Evolutionary conservation across 1,140 invertebrate genomes (phyloP).

Genomic region (Micrasema longulum): DNA sequence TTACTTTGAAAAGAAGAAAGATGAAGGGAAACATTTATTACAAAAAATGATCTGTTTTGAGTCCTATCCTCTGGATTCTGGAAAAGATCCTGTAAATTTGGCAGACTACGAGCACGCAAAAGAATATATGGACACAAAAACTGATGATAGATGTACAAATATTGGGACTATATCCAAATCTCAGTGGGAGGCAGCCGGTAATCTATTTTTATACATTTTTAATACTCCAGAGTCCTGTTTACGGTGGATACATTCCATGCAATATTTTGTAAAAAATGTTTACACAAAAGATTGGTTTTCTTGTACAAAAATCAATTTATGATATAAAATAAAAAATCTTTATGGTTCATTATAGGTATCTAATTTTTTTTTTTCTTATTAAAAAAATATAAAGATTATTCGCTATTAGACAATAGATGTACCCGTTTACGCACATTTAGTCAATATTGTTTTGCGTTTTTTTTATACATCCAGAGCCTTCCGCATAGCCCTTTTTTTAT

Average conservation of each 20-base stretch:
- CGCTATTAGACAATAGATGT: too few relatives aligned
- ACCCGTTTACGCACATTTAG: too few relatives aligned
- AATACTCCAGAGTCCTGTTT: too few relatives aligned
- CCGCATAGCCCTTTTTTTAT: too few relatives aligned
- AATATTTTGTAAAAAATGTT: neutral
- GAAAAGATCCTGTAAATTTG: neutral
- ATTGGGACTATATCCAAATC: constrained; percentile 87
- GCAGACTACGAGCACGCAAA: constrained; percentile 80
- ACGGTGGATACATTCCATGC: neutral
- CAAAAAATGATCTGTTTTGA: constrained; percentile 82
- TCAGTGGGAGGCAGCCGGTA: constrained; percentile 95
- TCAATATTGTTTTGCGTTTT: too few relatives aligned
- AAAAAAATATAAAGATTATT: too few relatives aligned
- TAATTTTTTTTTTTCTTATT: too few relatives aligned
- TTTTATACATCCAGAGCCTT: too few relatives aligned
- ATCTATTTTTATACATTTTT: constrained; percentile 57
- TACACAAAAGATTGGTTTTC: neutral
- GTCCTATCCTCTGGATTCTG: constrained; percentile 72
- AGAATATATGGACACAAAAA: constrained; percentile 60
- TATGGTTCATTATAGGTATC: too few relatives aligned
- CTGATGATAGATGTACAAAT: constrained; percentile 55
- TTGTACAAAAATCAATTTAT: neutral
- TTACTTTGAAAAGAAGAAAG: constrained; percentile 79
- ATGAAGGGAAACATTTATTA: constrained; percentile 74
- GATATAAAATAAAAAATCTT: too few relatives aligned